Conservation (phyloP, 2,888 invertebrate species). For the Dioctria linearis region DNA sequence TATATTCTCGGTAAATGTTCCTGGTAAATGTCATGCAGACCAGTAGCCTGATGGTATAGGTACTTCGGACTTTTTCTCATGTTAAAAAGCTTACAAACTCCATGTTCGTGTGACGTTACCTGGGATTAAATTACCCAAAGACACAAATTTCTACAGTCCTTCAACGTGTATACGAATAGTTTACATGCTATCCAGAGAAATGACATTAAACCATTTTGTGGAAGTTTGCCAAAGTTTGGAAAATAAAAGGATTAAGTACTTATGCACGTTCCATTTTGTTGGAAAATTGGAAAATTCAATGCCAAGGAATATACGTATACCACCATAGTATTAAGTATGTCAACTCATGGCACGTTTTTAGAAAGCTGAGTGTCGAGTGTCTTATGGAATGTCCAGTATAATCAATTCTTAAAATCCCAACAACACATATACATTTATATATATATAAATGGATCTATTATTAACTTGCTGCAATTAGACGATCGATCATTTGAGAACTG, state of each 20-base stretch:
- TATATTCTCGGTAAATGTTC: not conserved
- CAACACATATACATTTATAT: too few species aligned
- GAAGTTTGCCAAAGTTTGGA: slow-evolving; percentile 42
- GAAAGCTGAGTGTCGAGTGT: not conserved
- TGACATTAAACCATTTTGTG: slow-evolving; percentile 31
- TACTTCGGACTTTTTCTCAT: not conserved
- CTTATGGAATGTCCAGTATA: not conserved
- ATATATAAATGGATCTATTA: too few species aligned
- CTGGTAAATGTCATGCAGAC: not conserved
- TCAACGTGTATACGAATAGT: not conserved
- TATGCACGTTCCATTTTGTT: not conserved
- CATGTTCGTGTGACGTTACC: slow-evolving; percentile 23
- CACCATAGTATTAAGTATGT: not conserved
- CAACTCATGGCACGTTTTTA: not conserved
- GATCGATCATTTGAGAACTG: not conserved
- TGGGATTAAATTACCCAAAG: slow-evolving; percentile 32
- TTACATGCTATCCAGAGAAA: not conserved
- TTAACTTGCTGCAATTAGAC: too few species aligned
- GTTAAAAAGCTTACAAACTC: not conserved
- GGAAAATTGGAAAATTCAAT: slow-evolving; percentile 7
- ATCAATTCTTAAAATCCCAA: not conserved
- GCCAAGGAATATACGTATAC: not conserved
- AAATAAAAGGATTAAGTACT: slow-evolving; percentile 38
- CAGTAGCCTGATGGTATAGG: not conserved
- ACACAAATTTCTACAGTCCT: slow-evolving; percentile 17